Conservation (phyloP, 2,113 vertebrate species). For the Actinemys pallida region DNA sequence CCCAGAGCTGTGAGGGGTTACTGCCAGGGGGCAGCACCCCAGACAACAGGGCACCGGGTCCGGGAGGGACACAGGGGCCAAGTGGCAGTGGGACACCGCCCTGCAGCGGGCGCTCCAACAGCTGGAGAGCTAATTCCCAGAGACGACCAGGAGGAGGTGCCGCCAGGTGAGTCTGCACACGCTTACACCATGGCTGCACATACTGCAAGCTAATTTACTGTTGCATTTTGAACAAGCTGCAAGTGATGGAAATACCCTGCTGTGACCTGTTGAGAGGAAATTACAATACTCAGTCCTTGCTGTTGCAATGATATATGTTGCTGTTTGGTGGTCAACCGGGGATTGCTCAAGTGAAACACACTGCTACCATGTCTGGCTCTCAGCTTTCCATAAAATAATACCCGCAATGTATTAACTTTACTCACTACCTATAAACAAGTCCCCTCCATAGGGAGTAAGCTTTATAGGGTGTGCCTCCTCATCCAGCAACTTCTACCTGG, state of each 20-base stretch:
- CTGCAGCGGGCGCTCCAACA: too few species aligned
- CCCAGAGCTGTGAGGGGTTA: too few species aligned
- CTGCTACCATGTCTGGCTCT: background rate
- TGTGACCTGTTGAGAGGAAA: background rate
- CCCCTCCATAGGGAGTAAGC: background rate
- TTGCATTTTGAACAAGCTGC: background rate
- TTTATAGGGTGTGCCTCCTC: background rate
- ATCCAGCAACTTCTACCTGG: background rate
- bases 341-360: conserved; percentile 17
- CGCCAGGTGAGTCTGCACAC: too few species aligned
- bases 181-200: background rate
- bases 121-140: too few species aligned
- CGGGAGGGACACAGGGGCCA: too few species aligned
- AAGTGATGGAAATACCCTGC: background rate
- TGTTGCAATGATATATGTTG: background rate
- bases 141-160: too few species aligned
- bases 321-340: background rate
- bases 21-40: too few species aligned
- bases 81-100: too few species aligned
- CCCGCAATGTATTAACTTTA: background rate
- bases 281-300: background rate
- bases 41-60: too few species aligned
- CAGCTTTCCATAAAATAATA: conserved; percentile 6
- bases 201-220: background rate
- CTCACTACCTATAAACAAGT: conserved; percentile 20